Evolutionary conservation across 2,888 invertebrate genomes (phyloP), one percentile per base, ranked within the genome.

Genomic region (Diabrotica balteata): DNA sequence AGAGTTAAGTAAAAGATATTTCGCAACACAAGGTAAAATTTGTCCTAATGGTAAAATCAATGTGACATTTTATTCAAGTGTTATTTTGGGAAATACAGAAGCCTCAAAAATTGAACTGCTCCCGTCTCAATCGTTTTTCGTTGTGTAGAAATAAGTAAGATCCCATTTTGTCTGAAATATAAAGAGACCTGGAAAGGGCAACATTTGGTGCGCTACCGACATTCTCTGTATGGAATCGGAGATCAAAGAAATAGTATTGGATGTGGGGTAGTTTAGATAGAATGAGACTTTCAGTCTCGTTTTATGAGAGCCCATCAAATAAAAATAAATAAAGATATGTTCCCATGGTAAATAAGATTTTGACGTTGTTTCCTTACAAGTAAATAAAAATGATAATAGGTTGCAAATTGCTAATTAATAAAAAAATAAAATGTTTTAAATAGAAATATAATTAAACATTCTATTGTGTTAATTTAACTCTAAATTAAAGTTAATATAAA

Each of bases 231-330:
- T 43, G 22, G 43, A 54, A 46, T 63, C 54, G 55, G 55, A 55
- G 45, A 63, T 63, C 63, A 47, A 53, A 22, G 53, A 47, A 63
- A 63, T 49, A 43, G 43, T 53, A 55, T 63, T 63, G 63, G 47
- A 63, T 63, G 32, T 42, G 7, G 42, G 54, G n/a, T 54, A 55
- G 11, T 59, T 59, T 50, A 42, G 50, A 42, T 51, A 11, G 44
- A 59, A 59, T 59, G 59, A 44, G 42, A n/a, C 43, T 10, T 10
- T 47, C 10, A 47, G 32, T 32, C 32, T 32, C 32, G 32, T 32
- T 32, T 32, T 4, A 32, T 32, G 8, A 17, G 22, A 17, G 9
- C 22, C 8, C 11, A 51, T 51, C n/a, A 51, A 17, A 52, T 4
- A 22, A 52, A 52, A 11, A 52, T 11, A 52, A 52, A 52, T 52